Conservation (phyloP, 2,113 vertebrate genomes). For the Todiramphus saurophagus region DNA sequence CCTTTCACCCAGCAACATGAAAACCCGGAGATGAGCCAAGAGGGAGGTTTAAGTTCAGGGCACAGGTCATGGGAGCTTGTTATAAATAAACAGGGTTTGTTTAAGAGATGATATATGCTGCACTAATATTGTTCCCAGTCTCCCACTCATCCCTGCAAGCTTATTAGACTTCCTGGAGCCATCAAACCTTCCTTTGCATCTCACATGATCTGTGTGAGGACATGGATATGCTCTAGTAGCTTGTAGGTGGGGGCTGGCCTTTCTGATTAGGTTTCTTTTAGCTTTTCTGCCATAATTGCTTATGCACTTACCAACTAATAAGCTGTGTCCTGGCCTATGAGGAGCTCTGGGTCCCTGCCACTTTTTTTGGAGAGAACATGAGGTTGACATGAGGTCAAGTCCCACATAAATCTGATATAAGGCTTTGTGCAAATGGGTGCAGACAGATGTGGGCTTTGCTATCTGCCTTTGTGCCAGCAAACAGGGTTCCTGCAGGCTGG, state of each 20-base stretch:
- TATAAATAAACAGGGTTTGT: constrained; percentile 1
- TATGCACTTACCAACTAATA: background rate
- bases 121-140: background rate
- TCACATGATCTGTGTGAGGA: background rate
- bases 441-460: background rate
- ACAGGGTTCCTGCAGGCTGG: rapidly evolving
- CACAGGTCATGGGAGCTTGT: constrained; percentile 36
- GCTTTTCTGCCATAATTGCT: background rate
- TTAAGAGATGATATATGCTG: background rate
- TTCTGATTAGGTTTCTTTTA: background rate
- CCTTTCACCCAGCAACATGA: background rate
- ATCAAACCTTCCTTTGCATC: background rate
- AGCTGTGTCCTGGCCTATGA: background rate
- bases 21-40: background rate
- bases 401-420: background rate
- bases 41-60: background rate
- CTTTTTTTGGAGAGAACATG: rapidly evolving
- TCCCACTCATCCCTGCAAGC: background rate
- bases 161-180: background rate
- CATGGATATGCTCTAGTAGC: background rate
- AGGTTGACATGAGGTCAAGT: background rate
- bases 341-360: background rate
- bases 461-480: background rate
- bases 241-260: background rate
- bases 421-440: background rate